These are phyloP conservation scores for Sceloporus undulatus DNA, from an alignment of 2,113 vertebrate species.

Conservation along the genomic window DNA sequence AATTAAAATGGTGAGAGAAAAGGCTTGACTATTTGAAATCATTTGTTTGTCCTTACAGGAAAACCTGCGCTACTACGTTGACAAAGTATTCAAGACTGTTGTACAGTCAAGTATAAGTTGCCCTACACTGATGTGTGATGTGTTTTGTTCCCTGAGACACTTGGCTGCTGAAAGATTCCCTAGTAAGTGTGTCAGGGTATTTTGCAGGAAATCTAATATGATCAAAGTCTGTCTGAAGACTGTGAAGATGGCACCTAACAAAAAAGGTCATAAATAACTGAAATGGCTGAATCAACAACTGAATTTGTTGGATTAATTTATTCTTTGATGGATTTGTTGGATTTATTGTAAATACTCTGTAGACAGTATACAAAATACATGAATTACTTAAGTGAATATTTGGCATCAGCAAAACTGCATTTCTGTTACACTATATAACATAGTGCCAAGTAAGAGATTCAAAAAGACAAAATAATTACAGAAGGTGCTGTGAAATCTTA, in stretches of 20 bases:
- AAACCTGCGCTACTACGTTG: constrained; percentile 93
- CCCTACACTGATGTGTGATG: constrained; percentile 96
- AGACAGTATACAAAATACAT: background rate
- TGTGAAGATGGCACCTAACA: background rate
- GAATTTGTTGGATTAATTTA: background rate
- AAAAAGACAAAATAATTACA: too few species aligned
- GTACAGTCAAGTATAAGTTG: constrained; percentile 95
- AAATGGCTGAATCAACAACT: background rate
- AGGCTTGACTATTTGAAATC: constrained; percentile 42
- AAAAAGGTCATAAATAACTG: background rate
- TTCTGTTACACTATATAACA: background rate
- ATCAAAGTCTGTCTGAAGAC: background rate
- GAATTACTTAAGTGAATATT: background rate
- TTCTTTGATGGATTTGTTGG: background rate
- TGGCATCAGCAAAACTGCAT: background rate
- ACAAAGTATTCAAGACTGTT: constrained; percentile 96
- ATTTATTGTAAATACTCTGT: constrained; percentile 3
- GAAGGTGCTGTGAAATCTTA: too few species aligned
- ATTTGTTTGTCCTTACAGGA: constrained; percentile 83
- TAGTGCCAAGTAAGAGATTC: background rate
- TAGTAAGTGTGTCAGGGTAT: constrained; percentile 82
- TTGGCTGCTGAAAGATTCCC: constrained; percentile 93
- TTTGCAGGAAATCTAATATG: background rate
- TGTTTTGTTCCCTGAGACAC: constrained; percentile 93
- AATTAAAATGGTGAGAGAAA: background rate